Evolutionary conservation across 2,888 invertebrate species (phyloP).

Genomic region (Tortricodes alternella): DNA sequence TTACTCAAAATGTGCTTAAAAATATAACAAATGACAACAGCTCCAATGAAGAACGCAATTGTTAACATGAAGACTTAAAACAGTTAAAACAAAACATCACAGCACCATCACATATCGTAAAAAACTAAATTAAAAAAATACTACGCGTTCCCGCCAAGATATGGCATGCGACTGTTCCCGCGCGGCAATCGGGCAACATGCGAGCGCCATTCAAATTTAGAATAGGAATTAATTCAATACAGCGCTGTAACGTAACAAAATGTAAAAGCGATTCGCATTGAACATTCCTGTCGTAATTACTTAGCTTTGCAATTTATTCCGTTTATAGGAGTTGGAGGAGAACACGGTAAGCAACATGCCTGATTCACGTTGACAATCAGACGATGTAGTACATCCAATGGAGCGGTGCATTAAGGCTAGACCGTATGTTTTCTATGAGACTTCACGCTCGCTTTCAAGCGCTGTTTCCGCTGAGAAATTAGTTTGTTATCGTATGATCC

Average conservation of each 20-base stretch:
- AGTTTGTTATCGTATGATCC: conserved; percentile 27
- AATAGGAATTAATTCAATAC: conserved; percentile 34
- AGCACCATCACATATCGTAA: conserved; percentile 52
- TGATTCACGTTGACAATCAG: conserved; percentile 33
- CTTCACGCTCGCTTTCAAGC: not conserved
- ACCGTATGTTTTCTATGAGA: not conserved
- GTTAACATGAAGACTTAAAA: conserved; percentile 56
- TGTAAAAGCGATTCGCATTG: conserved; percentile 24
- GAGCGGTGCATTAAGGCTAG: not conserved
- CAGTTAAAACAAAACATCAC: conserved; percentile 61
- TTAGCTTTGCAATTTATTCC: conserved; percentile 35
- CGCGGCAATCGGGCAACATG: conserved; percentile 35
- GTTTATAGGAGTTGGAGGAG: conserved; percentile 24
- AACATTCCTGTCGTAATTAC: conserved; percentile 21
- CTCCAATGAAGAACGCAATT: conserved; percentile 54
- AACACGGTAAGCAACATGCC: conserved; percentile 40
- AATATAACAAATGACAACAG: conserved; percentile 54
- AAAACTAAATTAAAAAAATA: conserved; percentile 41
- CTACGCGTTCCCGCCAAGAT: conserved; percentile 64
- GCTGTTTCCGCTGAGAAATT: conserved; percentile 1
- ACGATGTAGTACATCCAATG: conserved; percentile 3
- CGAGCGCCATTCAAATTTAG: conserved; percentile 33
- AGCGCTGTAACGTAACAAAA: conserved; percentile 31
- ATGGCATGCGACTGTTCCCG: conserved; percentile 55
- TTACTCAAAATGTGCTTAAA: conserved; percentile 44